A percentile compares a stretch with the other conserved stretches of the same genome.
phyloP scores from a whole-genome alignment of 2,797 vertebrate genomes.

The Streptopelia turtur region DNA sequence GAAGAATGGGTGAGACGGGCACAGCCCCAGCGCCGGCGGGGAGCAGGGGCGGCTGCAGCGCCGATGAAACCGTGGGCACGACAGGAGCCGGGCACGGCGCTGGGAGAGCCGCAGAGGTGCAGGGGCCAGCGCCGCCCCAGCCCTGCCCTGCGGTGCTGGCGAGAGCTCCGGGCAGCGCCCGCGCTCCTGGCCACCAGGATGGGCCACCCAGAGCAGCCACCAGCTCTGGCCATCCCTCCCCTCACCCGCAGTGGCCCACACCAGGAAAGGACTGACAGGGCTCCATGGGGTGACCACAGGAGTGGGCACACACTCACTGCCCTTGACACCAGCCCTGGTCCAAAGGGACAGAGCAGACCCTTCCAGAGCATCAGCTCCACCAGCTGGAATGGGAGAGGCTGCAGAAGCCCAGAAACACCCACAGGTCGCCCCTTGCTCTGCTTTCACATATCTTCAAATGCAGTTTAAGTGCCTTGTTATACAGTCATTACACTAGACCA shows the following conservation, averaged over 20 bases:
- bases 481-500: not conserved
- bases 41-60: not conserved
- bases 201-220: too few species aligned
- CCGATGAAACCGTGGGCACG: not conserved
- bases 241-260: fast-evolving
- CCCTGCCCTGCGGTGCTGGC: not conserved
- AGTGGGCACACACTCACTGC: fast-evolving
- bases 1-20: conserved; percentile 33
- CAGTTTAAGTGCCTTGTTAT: not conserved
- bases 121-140: not conserved
- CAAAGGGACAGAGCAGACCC: not conserved
- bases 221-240: not conserved
- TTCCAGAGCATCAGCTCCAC: not conserved
- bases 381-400: not conserved
- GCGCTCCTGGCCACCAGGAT: fast-evolving
- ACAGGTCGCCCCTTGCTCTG: not conserved
- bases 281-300: not conserved
- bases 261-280: not conserved
- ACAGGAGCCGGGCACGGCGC: not conserved
- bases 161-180: not conserved
- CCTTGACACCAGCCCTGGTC: not conserved
- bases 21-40: not conserved
- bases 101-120: fast-evolving
- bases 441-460: not conserved
- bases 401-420: not conserved